Conservation (phyloP, 1,140 invertebrate genomes). For the Papilio machaon region DNA sequence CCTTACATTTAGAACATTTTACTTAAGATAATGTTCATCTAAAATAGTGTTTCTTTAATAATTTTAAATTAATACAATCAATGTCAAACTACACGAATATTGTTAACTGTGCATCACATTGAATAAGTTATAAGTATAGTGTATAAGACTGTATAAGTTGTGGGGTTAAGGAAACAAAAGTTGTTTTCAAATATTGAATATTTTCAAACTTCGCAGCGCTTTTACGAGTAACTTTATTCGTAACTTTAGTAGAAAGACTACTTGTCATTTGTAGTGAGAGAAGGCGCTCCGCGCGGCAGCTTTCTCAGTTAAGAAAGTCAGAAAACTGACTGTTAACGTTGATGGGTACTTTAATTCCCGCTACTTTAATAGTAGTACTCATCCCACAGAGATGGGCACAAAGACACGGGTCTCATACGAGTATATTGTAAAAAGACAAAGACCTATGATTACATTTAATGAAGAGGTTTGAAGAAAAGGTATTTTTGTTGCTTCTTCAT, state of each 20-base stretch:
- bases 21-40: too few species aligned
- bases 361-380: neutral
- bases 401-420: neutral
- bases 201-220: conserved; percentile 9
- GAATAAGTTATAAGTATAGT: too few species aligned
- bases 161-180: neutral
- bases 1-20: too few species aligned
- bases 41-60: too few species aligned
- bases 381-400: too few species aligned
- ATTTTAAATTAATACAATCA: neutral
- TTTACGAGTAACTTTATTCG: conserved; percentile 13
- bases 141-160: neutral
- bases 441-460: too few species aligned
- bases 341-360: neutral
- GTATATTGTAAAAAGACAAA: neutral
- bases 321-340: conserved; percentile 6
- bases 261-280: conserved; percentile 8
- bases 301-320: conserved; percentile 6
- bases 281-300: neutral
- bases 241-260: neutral
- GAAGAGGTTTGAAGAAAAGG: too few species aligned
- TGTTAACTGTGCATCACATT: too few species aligned
- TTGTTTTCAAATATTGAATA: conserved; percentile 22
- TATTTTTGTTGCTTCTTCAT: too few species aligned
- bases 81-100: neutral